Evolutionary conservation across 2,888 invertebrate species (phyloP), one percentile per base, ranked within the genome.

Genomic region (Pristionchus maxplancki): DNA sequence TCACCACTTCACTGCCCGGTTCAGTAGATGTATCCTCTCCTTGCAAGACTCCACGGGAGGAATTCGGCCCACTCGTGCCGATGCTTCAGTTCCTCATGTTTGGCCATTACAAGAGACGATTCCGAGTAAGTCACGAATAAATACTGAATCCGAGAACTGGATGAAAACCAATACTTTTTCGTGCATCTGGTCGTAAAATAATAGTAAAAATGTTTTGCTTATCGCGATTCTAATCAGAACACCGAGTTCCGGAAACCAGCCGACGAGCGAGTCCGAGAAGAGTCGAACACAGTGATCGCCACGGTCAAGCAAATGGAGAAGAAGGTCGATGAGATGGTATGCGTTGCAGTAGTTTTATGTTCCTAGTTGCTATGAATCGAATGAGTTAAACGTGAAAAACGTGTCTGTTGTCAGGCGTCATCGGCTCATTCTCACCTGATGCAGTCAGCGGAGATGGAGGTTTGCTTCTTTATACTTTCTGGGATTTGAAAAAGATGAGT

Each of bases 21-120:
- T 44, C 44, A 44, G 3, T 13, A n/a, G 24, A 17, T n/a, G 48
- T 13, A 48, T 24, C 28, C 34, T 81, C 81, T 6, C 81, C 48
- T 2, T 15, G 5, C n/a, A 81, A 81, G 81, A 81, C 44, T 24
- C 11, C 48, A 11, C 6, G 81, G 15, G 81, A 81, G 34, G 44
- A 74, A 34, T 87, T 74, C 53, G 87, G 74, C 1, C 87, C 87
- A 1, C 87, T 87, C 74, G 50, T 87, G 13, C n/a, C n/a, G n/a
- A 48, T 87, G 31, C 31, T 87, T 20, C 74, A 74, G 71, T 87
- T 74, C 74, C 31, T 87, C 50, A 34, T 87, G 50, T 87, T 87
- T 28, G 53, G 74, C 20, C 87, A 87, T 74, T 87, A 50, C 74
- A 50, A 48, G 31, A 15, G 74, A 28, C 15, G 53, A 58, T 74